These are phyloP conservation scores for Poeciliopsis presidionis DNA, from an alignment of 2,797 vertebrate species.

Conservation along the genomic window DNA sequence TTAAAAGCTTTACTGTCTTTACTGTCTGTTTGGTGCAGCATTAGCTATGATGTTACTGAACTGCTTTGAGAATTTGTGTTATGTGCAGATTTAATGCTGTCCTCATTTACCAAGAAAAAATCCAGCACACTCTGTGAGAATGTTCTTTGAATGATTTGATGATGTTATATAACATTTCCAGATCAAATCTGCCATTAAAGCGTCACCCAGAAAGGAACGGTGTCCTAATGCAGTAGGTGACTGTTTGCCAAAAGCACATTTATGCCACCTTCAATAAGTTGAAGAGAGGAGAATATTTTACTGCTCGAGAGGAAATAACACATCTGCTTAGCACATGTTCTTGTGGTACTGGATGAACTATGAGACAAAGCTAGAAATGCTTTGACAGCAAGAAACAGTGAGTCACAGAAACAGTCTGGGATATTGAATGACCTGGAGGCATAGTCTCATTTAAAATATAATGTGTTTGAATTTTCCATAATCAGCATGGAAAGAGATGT, in stretches of 20 bases:
- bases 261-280: slow-evolving; percentile 35
- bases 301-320: slow-evolving; percentile 35
- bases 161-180: slow-evolving; percentile 24
- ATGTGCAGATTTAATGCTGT: slow-evolving; percentile 10
- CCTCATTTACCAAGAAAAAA: slow-evolving; percentile 18
- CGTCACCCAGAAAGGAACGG: slow-evolving; percentile 13
- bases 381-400: neutral
- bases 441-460: neutral
- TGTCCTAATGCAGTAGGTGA: slow-evolving; percentile 24
- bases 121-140: slow-evolving; percentile 2
- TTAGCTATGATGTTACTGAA: neutral
- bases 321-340: slow-evolving; percentile 38
- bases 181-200: slow-evolving; percentile 15
- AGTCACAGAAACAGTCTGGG: neutral
- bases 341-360: slow-evolving; percentile 13
- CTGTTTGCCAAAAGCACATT: slow-evolving; percentile 22
- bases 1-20: neutral
- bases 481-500: neutral
- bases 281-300: slow-evolving; percentile 26
- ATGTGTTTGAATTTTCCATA: neutral
- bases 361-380: neutral
- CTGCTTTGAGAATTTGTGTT: neutral
- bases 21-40: too few species aligned
- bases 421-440: neutral
- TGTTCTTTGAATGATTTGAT: slow-evolving; percentile 14